Evolutionary conservation across 2,888 invertebrate species (phyloP).

Genomic region (Tachina grossa): DNA sequence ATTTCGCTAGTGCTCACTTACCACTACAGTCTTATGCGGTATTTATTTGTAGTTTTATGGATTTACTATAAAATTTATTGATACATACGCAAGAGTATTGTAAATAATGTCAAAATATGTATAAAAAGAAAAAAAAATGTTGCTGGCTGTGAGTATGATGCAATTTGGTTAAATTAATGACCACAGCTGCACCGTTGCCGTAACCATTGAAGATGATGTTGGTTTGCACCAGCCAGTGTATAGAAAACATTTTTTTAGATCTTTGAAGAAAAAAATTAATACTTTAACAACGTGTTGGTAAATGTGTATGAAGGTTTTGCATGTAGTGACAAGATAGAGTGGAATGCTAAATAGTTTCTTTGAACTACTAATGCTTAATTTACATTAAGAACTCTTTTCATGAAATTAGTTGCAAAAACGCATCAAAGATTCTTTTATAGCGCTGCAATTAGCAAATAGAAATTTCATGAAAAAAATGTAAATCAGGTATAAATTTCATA

Average conservation of each 20-base stretch:
- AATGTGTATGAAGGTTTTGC: neutral
- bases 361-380: too few species aligned
- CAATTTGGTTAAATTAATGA: slow-evolving; percentile 61
- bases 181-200: slow-evolving; percentile 48
- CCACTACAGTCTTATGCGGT: neutral
- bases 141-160: slow-evolving; percentile 33
- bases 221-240: neutral
- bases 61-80: slow-evolving; percentile 16
- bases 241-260: neutral
- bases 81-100: neutral
- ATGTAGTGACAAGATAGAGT: neutral
- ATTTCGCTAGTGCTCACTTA: slow-evolving; percentile 13
- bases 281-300: neutral
- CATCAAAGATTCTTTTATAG: too few species aligned
- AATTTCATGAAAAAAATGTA: too few species aligned
- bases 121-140: neutral
- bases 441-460: too few species aligned
- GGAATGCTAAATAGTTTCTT: neutral
- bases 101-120: neutral
- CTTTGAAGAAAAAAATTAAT: neutral
- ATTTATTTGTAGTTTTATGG: slow-evolving; percentile 16
- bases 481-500: too few species aligned
- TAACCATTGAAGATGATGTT: slow-evolving; percentile 16
- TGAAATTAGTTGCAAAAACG: too few species aligned
- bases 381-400: too few species aligned